These are phyloP conservation scores for Trisateles emortualis DNA, from an alignment of 2,888 invertebrate species.

Conservation along the genomic window DNA sequence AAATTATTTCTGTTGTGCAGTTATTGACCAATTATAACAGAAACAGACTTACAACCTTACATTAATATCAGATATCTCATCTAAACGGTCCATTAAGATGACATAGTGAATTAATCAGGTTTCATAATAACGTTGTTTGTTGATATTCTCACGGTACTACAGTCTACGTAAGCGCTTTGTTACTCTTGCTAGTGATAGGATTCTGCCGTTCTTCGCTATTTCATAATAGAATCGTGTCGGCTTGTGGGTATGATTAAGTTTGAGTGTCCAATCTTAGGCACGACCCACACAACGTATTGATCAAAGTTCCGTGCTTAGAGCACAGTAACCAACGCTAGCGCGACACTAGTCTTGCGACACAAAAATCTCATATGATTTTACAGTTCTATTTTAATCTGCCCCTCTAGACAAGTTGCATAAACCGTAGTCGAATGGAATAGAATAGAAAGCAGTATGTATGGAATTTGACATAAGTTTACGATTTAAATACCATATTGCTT, in stretches of 20 bases:
- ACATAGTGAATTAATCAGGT: conserved; percentile 27
- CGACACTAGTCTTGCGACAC: too few relatives aligned
- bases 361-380: too few relatives aligned
- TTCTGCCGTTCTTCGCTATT: too few relatives aligned
- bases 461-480: too few relatives aligned
- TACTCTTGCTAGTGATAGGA: neutral
- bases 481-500: too few relatives aligned
- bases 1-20: neutral
- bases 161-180: conserved; percentile 19
- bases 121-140: conserved; percentile 24
- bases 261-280: neutral
- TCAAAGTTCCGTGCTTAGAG: too few relatives aligned
- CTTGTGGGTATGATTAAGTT: neutral
- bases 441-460: too few relatives aligned
- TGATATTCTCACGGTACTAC: conserved; percentile 39
- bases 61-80: conserved; percentile 15
- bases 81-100: conserved; percentile 21
- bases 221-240: neutral
- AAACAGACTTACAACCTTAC: conserved; percentile 4
- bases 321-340: too few relatives aligned
- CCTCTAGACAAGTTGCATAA: too few relatives aligned
- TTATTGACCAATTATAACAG: conserved; percentile 3
- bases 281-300: neutral
- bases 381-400: too few relatives aligned
- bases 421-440: too few relatives aligned